Percentiles rank a stretch among this genome's conserved stretches.
Conservation (phyloP, 2,113 vertebrate species). For the Microtus richardsoni region DNA sequence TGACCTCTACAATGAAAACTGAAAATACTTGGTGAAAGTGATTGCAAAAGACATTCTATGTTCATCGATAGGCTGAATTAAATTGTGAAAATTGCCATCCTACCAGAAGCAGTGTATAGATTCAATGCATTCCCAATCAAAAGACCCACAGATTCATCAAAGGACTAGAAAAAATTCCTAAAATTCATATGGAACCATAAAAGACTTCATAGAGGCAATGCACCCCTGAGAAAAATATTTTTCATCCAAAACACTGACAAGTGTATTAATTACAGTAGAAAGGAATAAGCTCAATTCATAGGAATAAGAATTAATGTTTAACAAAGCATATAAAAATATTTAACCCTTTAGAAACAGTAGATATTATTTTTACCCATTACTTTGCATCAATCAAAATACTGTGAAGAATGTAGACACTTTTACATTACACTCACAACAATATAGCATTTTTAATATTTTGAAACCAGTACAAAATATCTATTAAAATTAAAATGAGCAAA, state of each 20-base stretch:
- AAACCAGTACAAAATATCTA: neutral
- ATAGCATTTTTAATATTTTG: neutral
- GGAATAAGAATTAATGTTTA: neutral
- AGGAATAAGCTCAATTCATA: neutral
- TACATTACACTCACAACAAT: neutral
- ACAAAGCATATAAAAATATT: neutral
- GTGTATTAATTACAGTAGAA: neutral
- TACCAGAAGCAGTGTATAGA: neutral
- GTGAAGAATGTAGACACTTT: neutral
- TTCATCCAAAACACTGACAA: neutral
- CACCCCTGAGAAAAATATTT: neutral
- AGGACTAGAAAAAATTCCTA: neutral
- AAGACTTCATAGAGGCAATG: neutral
- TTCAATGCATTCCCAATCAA: neutral
- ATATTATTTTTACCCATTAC: neutral
- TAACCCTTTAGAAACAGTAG: neutral
- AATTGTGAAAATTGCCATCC: neutral
- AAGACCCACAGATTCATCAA: neutral
- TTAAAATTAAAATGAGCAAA: conserved; percentile 24
- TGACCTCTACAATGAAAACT: neutral
- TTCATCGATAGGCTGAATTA: neutral
- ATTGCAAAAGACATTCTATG: neutral
- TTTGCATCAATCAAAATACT: neutral
- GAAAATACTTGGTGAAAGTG: neutral
- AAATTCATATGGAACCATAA: neutral